Conservation (phyloP, 2,113 vertebrate genomes). For the Platysternon megacephalum region DNA sequence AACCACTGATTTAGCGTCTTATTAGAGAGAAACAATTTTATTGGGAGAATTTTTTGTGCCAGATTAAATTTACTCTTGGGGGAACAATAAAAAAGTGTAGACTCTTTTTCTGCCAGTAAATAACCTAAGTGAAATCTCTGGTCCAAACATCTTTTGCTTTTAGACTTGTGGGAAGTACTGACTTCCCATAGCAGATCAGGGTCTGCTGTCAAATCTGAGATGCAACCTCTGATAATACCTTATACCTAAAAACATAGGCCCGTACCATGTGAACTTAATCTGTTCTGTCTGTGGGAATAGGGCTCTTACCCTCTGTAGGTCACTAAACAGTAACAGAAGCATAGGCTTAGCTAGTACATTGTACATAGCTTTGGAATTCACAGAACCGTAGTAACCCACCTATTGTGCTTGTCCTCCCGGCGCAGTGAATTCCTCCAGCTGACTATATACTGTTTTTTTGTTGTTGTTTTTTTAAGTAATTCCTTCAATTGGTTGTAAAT, state of each 20-base stretch:
- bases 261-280: background rate
- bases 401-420: background rate
- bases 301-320: background rate
- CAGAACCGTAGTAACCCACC: background rate
- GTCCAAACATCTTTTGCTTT: background rate
- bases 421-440: background rate
- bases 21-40: background rate
- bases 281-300: background rate
- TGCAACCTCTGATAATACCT: background rate
- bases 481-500: background rate
- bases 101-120: background rate
- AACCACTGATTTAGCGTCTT: background rate
- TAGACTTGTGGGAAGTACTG: background rate
- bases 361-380: background rate
- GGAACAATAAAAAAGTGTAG: background rate
- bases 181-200: background rate
- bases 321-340: slow-evolving; percentile 57
- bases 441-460: background rate
- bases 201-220: background rate
- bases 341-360: background rate
- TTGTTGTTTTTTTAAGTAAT: background rate
- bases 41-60: background rate
- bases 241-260: background rate
- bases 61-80: background rate
- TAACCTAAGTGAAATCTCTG: background rate